Percentiles rank a stretch among this genome's conserved stretches.
Evolutionary conservation across 2,888 invertebrate species (phyloP).

Genomic region (Parochlus steinenii): DNA sequence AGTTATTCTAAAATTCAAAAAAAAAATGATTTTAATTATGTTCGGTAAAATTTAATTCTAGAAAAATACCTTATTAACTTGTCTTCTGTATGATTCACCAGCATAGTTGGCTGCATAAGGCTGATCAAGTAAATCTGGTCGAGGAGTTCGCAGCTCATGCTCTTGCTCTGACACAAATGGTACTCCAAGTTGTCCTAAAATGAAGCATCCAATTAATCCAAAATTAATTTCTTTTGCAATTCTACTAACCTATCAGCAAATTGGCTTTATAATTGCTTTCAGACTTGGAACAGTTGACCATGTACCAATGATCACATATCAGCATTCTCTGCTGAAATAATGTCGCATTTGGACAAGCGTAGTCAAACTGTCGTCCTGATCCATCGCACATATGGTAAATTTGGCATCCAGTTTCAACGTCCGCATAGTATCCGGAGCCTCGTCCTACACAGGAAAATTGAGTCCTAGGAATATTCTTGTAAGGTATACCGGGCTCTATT

Average conservation of each 20-base stretch:
- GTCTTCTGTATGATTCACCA: constrained; percentile 28
- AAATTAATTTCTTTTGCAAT: constrained; percentile 6
- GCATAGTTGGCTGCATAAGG: constrained; percentile 30
- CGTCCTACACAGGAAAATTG: constrained; percentile 50
- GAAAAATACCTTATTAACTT: constrained; percentile 14
- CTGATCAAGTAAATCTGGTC: constrained; percentile 45
- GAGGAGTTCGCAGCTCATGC: constrained; percentile 45
- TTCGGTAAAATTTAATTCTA: neutral
- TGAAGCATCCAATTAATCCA: constrained; percentile 2
- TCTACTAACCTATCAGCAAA: constrained; percentile 43
- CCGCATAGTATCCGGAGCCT: constrained; percentile 56
- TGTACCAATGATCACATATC: constrained; percentile 64
- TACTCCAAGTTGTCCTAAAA: constrained; percentile 33
- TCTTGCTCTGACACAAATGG: constrained; percentile 51
- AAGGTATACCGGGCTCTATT: neutral
- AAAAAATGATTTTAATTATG: constrained; percentile 1
- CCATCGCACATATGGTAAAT: constrained; percentile 71
- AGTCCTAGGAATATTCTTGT: constrained; percentile 26
- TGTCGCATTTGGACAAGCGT: constrained; percentile 62
- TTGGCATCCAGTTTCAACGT: constrained; percentile 57
- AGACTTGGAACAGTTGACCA: constrained; percentile 61
- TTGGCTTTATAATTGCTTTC: constrained; percentile 52
- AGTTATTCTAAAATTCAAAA: constrained; percentile 5
- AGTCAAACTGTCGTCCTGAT: constrained; percentile 57
- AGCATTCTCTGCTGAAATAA: constrained; percentile 67